These are phyloP conservation scores for Bagarius yarrelli DNA, from an alignment of 2,113 vertebrate genomes.

Conservation along the genomic window DNA sequence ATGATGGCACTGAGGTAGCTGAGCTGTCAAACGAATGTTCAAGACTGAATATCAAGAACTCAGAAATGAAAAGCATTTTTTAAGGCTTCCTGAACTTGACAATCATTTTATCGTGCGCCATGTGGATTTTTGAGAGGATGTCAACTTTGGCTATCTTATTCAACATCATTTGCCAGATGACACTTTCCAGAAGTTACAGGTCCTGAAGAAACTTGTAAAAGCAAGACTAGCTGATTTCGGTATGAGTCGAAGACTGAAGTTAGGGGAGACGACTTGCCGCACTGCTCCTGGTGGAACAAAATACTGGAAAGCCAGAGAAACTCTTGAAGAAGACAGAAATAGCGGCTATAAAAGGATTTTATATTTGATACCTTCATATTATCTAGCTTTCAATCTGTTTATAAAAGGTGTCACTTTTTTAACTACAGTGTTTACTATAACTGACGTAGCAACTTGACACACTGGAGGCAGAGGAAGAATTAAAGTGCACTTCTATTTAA, in stretches of 20 bases:
- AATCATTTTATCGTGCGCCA: conserved; percentile 60
- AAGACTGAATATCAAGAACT: conserved; percentile 53
- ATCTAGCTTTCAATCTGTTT: background rate
- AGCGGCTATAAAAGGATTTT: conserved; percentile 55
- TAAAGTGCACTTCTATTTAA: too few relatives aligned
- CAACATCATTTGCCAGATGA: background rate
- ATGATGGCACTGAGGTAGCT: conserved; percentile 40
- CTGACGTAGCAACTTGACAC: background rate
- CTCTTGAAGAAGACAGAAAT: conserved; percentile 28
- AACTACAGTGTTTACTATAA: background rate
- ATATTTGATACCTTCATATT: too few relatives aligned
- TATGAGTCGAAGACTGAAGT: conserved; percentile 58
- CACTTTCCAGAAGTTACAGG: background rate
- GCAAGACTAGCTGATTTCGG: conserved; percentile 65
- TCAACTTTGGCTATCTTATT: conserved; percentile 66
- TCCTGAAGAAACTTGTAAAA: conserved; percentile 29
- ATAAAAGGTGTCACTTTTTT: background rate
- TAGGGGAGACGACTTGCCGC: conserved; percentile 49
- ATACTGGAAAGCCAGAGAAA: conserved; percentile 66
- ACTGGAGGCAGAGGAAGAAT: too few relatives aligned
- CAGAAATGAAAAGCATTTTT: conserved; percentile 56
- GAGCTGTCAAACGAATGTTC: conserved; percentile 35
- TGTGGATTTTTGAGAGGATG: conserved; percentile 57
- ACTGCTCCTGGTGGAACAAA: conserved; percentile 60
- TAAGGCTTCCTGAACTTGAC: conserved; percentile 56